Percentiles rank a stretch among this genome's conserved stretches.
Evolutionary conservation across 2,113 vertebrate genomes (phyloP).

Genomic region (Aleadryas rufinucha): DNA sequence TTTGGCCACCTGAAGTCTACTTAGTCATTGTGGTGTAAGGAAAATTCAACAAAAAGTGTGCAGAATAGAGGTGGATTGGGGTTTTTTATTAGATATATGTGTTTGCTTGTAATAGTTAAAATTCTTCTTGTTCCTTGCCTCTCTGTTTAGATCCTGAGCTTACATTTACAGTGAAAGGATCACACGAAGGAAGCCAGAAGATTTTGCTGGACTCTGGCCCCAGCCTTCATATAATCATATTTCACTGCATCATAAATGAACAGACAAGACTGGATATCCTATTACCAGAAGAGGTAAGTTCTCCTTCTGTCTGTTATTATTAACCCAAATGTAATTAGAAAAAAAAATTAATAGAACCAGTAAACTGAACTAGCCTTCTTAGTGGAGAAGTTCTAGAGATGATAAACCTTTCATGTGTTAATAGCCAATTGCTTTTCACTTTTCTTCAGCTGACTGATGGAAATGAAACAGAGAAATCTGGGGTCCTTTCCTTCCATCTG

Average conservation of each 20-base stretch:
- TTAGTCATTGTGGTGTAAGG: not conserved
- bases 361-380: not conserved
- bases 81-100: not conserved
- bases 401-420: not conserved
- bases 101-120: not conserved
- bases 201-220: not conserved
- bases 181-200: conserved; percentile 69
- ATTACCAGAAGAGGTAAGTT: conserved; percentile 4
- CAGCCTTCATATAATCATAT: conserved; percentile 38
- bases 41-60: not conserved
- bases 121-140: not conserved
- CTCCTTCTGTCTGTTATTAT: not conserved
- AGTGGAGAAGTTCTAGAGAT: not conserved
- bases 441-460: conserved; percentile 9
- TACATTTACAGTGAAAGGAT: conserved; percentile 73
- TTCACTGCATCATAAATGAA: conserved; percentile 75
- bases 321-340: not conserved
- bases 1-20: not conserved
- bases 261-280: conserved; percentile 63
- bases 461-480: not conserved
- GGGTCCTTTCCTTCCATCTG: conserved; percentile 46
- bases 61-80: not conserved
- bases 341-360: not conserved
- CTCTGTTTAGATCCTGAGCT: conserved; percentile 57
- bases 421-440: not conserved